phyloP scores from a whole-genome alignment of 2,797 vertebrate genomes.

The Phalanger gymnotis region DNA sequence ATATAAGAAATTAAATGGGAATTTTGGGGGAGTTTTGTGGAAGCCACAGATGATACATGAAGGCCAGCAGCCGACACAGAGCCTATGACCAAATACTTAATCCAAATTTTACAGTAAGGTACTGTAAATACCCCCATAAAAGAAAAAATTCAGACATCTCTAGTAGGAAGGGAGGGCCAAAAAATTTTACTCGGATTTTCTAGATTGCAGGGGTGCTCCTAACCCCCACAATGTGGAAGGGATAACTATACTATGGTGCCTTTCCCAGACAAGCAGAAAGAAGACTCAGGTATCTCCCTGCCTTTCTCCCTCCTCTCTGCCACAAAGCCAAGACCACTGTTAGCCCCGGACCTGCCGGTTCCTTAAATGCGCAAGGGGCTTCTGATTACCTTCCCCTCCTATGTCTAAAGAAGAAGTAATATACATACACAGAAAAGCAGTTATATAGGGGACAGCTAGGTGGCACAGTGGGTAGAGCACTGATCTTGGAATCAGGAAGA shows the following conservation, averaged over 20 bases:
- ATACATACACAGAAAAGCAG: neutral
- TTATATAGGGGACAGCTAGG: neutral
- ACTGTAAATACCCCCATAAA: neutral
- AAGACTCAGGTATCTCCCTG: neutral
- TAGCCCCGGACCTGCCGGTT: neutral
- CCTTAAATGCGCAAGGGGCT: neutral
- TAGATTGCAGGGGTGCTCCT: neutral
- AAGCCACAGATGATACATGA: neutral
- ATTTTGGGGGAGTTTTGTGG: neutral
- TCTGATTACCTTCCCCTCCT: neutral
- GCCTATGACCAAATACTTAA: neutral
- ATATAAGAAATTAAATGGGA: neutral
- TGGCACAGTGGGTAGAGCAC: neutral
- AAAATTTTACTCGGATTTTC: neutral
- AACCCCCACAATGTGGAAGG: neutral
- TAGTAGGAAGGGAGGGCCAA: neutral
- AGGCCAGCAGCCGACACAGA: too few species aligned
- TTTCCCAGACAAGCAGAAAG: neutral
- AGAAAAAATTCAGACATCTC: neutral
- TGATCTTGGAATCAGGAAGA: too few species aligned
- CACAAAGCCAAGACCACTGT: neutral
- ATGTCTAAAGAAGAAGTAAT: neutral
- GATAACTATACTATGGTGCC: neutral
- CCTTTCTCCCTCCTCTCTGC: neutral
- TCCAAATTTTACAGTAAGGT: neutral